Percentiles rank a stretch among this genome's conserved stretches.
Evolutionary conservation across 2,888 invertebrate genomes (phyloP).

Genomic region (Anarsia innoxiella): DNA sequence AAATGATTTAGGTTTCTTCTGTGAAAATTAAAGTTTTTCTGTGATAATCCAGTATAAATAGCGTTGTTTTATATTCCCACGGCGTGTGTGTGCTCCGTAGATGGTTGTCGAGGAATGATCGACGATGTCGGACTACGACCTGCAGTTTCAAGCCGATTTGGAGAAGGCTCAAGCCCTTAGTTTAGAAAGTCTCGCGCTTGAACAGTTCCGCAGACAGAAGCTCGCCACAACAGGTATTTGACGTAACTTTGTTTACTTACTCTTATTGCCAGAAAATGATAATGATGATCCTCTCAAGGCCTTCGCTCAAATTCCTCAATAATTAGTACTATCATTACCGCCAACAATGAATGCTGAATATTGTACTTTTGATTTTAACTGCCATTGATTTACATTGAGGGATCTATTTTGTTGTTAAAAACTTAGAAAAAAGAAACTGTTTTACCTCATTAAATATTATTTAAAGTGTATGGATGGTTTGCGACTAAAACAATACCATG

Average conservation of each 20-base stretch:
- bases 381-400: too few species aligned
- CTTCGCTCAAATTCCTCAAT: slow-evolving; percentile 9
- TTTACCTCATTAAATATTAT: too few species aligned
- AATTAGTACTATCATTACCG: slow-evolving; percentile 5
- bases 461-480: too few species aligned
- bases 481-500: too few species aligned
- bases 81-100: slow-evolving; percentile 43
- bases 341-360: too few species aligned
- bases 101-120: slow-evolving; percentile 36
- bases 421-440: too few species aligned
- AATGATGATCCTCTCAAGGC: slow-evolving; percentile 29
- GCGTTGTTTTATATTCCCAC: slow-evolving; percentile 48
- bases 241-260: slow-evolving; percentile 55
- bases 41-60: not conserved
- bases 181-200: slow-evolving; percentile 88
- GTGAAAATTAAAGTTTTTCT: not conserved
- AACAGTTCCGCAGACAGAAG: slow-evolving; percentile 85
- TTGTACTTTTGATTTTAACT: too few species aligned
- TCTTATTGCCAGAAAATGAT: slow-evolving; percentile 24
- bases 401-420: too few species aligned
- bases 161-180: slow-evolving; percentile 92
- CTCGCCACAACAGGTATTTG: slow-evolving; percentile 68
- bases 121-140: slow-evolving; percentile 81
- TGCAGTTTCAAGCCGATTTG: slow-evolving; percentile 89
- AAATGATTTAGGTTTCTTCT: too few species aligned